These are phyloP conservation scores for Physocephala rufipes DNA, from an alignment of 2,888 invertebrate species.

Conservation along the genomic window DNA sequence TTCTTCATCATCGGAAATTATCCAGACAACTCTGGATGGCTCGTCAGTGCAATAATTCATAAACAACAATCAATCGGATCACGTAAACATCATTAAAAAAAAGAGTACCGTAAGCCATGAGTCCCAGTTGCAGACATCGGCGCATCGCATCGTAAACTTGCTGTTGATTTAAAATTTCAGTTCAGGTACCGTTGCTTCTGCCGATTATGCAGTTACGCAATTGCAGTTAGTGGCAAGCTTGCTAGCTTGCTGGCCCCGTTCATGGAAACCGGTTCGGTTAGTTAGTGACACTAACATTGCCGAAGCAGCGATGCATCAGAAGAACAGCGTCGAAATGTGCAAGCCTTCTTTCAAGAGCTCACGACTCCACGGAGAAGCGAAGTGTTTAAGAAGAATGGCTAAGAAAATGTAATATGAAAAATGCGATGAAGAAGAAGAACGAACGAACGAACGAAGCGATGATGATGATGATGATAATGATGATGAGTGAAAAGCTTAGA, in stretches of 20 bases:
- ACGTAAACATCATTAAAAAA: conserved; percentile 50
- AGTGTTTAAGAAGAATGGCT: too few relatives aligned
- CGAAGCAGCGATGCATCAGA: too few relatives aligned
- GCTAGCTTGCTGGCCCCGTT: background rate
- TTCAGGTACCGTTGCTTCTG: conserved; percentile 35
- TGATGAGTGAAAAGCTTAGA: too few relatives aligned
- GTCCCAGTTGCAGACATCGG: conserved; percentile 64
- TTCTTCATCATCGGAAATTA: background rate
- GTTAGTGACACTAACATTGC: conserved; percentile 25
- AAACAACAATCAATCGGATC: conserved; percentile 34
- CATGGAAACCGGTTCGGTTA: conserved; percentile 33
- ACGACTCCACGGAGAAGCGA: background rate
- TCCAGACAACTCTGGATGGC: background rate
- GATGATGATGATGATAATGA: too few relatives aligned
- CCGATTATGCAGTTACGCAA: conserved; percentile 51
- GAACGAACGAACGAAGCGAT: too few relatives aligned
- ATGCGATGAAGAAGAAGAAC: too few relatives aligned
- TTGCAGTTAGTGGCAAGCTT: background rate
- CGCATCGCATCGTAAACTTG: conserved; percentile 61
- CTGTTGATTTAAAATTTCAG: conserved; percentile 37
- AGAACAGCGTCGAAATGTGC: conserved; percentile 8
- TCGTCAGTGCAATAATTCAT: background rate
- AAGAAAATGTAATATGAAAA: too few relatives aligned
- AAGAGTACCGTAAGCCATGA: conserved; percentile 65
- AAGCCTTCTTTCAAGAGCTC: background rate